Evolutionary conservation across 2,113 vertebrate genomes (phyloP).

Genomic region (Ahaetulla prasina): DNA sequence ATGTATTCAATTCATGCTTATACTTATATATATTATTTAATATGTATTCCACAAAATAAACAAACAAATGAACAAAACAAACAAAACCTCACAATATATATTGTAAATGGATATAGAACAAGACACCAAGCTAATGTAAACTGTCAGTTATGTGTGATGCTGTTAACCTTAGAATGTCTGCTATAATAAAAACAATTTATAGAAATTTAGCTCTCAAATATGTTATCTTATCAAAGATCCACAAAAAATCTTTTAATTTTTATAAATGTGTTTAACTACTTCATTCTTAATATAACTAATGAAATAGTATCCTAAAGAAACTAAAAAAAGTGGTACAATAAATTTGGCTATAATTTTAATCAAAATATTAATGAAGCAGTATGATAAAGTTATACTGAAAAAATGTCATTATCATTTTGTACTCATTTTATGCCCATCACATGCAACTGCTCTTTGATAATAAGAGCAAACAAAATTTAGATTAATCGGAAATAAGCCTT

Average conservation of each 20-base stretch:
- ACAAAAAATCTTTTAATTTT: slow-evolving; percentile 11
- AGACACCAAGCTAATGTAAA: slow-evolving; percentile 25
- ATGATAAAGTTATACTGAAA: background rate
- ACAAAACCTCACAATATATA: background rate
- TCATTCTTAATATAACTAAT: background rate
- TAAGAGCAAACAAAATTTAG: background rate
- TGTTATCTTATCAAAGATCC: slow-evolving; percentile 11
- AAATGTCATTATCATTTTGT: background rate
- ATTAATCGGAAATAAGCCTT: background rate
- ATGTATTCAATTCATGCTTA: too few relatives aligned
- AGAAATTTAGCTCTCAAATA: background rate
- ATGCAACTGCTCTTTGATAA: background rate
- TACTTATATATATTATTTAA: too few relatives aligned
- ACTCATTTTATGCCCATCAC: background rate
- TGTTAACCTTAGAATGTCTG: background rate
- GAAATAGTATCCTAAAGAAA: background rate
- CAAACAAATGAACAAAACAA: too few relatives aligned
- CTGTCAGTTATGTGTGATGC: background rate
- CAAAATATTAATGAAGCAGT: background rate
- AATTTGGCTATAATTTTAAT: background rate
- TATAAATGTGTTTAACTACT: slow-evolving; percentile 10
- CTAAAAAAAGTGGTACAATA: background rate
- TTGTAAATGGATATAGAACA: background rate
- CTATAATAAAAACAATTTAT: background rate
- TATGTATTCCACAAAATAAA: too few relatives aligned